Base-by-base conservation (phyloP, 2,888 invertebrate species). In the Pseudococcus viburni region DNA sequence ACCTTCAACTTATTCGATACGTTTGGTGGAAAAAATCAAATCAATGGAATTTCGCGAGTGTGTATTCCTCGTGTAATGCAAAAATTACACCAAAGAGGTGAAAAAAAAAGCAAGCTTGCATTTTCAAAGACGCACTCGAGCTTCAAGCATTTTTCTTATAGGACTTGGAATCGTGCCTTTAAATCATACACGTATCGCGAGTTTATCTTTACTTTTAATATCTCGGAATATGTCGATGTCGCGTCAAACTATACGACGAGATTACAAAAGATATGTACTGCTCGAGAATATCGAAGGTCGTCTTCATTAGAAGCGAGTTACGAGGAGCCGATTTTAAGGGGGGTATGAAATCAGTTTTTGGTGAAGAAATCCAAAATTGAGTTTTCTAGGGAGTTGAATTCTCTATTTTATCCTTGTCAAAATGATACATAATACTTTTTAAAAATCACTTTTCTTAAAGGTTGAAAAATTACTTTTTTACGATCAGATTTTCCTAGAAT, bases 301-400 rank as follows among this genome's bases (percentile, higher is more conserved):
- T 73, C 73, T 15, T 73, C 73, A 17, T 73, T 1, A 73, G 33
- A 73, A 73, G 73, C 73, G 33, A 73, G 73, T 73, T 73, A 73
- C 17, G 73, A 7, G 17, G 15, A 68, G 42, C 8, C 42, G 51
- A 73, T 15, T 73, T n/a, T n/a, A n/a, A n/a, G n/a, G n/a, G n/a
- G n/a, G n/a, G n/a, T n/a, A n/a, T n/a, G n/a, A n/a, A n/a, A n/a
- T n/a, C n/a, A n/a, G n/a, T n/a, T n/a, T n/a, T n/a, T n/a, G n/a
- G n/a, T n/a, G n/a, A n/a, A n/a, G n/a, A n/a, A n/a, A n/a, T n/a
- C n/a, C n/a, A n/a, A n/a, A n/a, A n/a, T n/a, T n/a, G n/a, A n/a
- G n/a, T n/a, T n/a, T n/a, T n/a, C n/a, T n/a, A n/a, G n/a, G n/a
- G n/a, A n/a, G n/a, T n/a, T n/a, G n/a, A n/a, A n/a, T n/a, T n/a